Conservation (phyloP, 2,888 invertebrate species). For the Lamproptera curius region DNA sequence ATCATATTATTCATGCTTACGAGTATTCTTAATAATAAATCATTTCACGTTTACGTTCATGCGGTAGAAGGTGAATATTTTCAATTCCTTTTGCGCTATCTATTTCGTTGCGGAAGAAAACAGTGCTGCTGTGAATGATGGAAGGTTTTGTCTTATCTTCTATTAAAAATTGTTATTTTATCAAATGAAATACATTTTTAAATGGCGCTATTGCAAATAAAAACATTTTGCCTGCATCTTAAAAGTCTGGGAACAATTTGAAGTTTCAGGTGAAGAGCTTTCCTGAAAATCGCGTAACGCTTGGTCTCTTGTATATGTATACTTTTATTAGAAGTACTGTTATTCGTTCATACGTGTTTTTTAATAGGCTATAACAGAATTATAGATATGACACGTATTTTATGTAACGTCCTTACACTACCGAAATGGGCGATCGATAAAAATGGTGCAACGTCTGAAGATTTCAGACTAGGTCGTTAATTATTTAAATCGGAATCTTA, state of each 20-base stretch:
- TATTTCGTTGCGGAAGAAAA: too few species aligned
- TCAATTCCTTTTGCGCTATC: too few species aligned
- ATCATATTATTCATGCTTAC: too few species aligned
- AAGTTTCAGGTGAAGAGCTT: background rate
- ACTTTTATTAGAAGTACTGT: background rate
- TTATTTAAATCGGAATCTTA: background rate
- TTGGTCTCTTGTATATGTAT: background rate
- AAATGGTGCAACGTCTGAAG: background rate
- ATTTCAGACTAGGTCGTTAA: background rate
- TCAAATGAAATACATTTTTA: too few species aligned
- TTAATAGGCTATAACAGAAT: background rate
- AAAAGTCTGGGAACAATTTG: background rate
- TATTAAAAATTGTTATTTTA: too few species aligned
- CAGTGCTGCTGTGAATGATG: too few species aligned
- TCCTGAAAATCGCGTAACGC: too few species aligned
- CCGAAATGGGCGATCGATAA: background rate
- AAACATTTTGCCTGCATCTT: background rate
- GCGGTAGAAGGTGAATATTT: too few species aligned
- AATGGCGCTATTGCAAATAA: too few species aligned
- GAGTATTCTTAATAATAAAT: too few species aligned
- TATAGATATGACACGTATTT: background rate
- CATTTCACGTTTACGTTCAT: too few species aligned
- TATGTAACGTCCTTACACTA: background rate
- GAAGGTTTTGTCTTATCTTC: too few species aligned
- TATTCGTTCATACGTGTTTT: background rate